Evolutionary conservation across 1,140 invertebrate genomes (phyloP), one percentile per base, ranked within the genome.

Genomic region (Neodiprion fabricii): DNA sequence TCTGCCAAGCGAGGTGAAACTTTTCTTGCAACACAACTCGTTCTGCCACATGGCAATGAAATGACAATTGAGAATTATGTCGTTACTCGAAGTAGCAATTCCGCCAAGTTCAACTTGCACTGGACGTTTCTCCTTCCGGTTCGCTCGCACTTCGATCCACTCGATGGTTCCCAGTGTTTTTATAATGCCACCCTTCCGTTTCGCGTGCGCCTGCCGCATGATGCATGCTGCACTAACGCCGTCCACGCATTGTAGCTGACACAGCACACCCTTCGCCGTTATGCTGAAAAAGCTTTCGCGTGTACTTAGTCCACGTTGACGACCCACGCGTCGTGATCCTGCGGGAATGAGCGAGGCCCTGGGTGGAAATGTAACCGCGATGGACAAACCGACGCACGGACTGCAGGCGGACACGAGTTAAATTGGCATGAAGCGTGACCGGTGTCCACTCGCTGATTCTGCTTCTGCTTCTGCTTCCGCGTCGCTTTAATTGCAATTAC

Each of bases 381-480:
- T 48, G 40, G 48, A 50, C 70, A 8, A 11, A 23, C n/a, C 47
- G 70, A 71, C 70, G 70, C 21, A n/a, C 5, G 53, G 53, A 61
- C 28, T 40, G 28, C 28, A 40, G 28, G 28, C n/a, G 53, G 21
- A 50, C 40, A 21, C 78, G 76, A 81, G 83, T 85, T 83, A 85
- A 87, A 87, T 87, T 84, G 84, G 85, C 85, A 86, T 85, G 84
- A 87, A 87, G 85, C 85, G 81, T 84, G 83, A 87, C 85, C 81
- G 71, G 78, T 86, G 86, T 87, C 85, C 85, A 82, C 80, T 70
- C 73, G 53, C 11, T 61, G 53, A 61, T 79, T 74, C 67, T 77
- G 72, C 12, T 23, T 40, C 67, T 77, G 72, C 12, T 23, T 40
- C 69, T 78, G 80, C 81, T 84, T 86, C 85, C 85, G 83, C 83